These are phyloP conservation scores for Upupa epops DNA, from an alignment of 2,113 vertebrate genomes.

Conservation along the genomic window DNA sequence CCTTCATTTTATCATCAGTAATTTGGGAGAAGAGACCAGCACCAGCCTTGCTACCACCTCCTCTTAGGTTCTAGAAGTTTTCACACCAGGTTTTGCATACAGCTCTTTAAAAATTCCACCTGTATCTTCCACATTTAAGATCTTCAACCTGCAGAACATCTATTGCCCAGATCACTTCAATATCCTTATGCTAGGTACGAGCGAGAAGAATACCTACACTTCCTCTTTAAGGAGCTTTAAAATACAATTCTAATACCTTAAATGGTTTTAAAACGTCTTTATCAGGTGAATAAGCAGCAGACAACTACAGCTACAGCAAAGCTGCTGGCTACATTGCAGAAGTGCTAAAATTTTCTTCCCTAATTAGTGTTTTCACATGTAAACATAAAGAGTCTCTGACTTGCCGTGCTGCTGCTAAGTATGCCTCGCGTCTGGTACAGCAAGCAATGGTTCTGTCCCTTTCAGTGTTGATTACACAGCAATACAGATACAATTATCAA, in stretches of 20 bases:
- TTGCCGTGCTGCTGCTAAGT: neutral
- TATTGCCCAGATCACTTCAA: neutral
- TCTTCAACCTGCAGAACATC: neutral
- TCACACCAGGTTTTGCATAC: neutral
- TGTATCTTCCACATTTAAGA: conserved; percentile 17
- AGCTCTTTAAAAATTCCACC: neutral
- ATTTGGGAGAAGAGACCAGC: no score
- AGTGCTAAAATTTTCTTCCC: conserved; percentile 50
- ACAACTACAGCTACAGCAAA: conserved; percentile 50
- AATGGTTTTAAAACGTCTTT: conserved; percentile 59
- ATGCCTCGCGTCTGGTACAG: neutral
- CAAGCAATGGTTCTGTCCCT: neutral
- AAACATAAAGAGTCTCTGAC: conserved; percentile 26
- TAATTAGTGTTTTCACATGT: conserved; percentile 23
- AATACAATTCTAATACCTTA: conserved; percentile 68
- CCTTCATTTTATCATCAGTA: no score
- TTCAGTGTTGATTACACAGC: neutral
- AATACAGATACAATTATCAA: neutral
- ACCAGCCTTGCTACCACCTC: no score
- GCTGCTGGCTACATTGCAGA: conserved; percentile 25
- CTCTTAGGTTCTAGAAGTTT: neutral
- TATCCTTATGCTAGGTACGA: neutral
- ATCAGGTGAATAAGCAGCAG: conserved; percentile 50
- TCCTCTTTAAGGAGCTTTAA: conserved; percentile 5
- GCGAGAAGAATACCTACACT: neutral